Evolutionary conservation across 2,888 invertebrate species (phyloP).

Genomic region (Tillus elongatus): DNA sequence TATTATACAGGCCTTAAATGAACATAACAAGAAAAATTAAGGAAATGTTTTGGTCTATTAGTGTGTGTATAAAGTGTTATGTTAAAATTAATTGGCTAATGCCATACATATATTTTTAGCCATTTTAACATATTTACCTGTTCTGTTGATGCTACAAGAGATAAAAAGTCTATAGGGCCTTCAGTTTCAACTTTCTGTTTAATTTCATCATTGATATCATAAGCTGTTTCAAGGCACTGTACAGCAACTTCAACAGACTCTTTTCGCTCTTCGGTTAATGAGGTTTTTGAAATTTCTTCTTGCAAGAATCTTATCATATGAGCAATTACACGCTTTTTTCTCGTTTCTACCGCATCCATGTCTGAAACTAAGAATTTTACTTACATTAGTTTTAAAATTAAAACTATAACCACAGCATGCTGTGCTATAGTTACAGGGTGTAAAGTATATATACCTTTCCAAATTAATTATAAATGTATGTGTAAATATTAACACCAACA

Average conservation of each 20-base stretch:
- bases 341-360: slow-evolving; percentile 4
- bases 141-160: background rate
- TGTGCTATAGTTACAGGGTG: no score
- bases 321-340: slow-evolving; percentile 25
- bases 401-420: no score
- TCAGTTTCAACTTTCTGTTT: slow-evolving; percentile 1
- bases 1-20: no score
- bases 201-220: slow-evolving; percentile 49
- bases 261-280: slow-evolving; percentile 35
- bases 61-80: no score
- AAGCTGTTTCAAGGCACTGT: slow-evolving; percentile 89
- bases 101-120: background rate
- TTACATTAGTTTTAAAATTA: no score
- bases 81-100: background rate
- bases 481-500: no score
- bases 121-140: background rate
- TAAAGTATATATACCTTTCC: no score
- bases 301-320: slow-evolving; percentile 34
- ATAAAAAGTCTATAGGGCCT: slow-evolving; percentile 10
- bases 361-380: no score
- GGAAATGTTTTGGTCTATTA: no score
- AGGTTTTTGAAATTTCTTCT: slow-evolving; percentile 28
- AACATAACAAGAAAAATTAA: no score
- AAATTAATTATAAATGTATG: no score
- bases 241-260: slow-evolving; percentile 89